phyloP scores from a whole-genome alignment of 2,797 vertebrate genomes.

The Cyclopterus lumpus region DNA sequence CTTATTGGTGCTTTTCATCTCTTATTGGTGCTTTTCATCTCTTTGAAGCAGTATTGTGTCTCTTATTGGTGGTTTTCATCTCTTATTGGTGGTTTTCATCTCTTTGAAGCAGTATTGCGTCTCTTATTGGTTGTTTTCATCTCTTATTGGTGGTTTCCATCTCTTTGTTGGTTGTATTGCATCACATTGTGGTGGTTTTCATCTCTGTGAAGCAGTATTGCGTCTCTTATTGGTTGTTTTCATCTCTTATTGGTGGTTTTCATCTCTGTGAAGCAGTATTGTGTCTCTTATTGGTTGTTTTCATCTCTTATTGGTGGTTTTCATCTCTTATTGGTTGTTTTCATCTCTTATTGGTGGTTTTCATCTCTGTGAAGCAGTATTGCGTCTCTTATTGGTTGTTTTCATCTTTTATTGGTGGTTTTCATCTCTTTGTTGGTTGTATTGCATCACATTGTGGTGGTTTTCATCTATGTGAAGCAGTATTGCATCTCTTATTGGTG shows the following conservation, averaged over 20 bases:
- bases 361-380: background rate
- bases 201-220: background rate
- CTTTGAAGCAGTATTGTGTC: background rate
- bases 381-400: background rate
- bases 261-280: too few species aligned
- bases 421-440: background rate
- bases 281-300: too few species aligned
- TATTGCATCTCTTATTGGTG: too few species aligned
- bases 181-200: too few species aligned
- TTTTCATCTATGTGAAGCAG: too few species aligned
- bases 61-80: background rate
- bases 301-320: background rate
- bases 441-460: too few species aligned
- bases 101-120: background rate
- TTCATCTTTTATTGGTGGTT: too few species aligned
- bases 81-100: too few species aligned
- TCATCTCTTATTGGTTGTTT: too few species aligned
- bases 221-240: background rate
- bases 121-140: background rate
- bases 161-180: background rate
- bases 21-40: background rate
- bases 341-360: too few species aligned
- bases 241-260: too few species aligned
- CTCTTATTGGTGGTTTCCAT: too few species aligned
- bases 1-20: background rate